These are phyloP conservation scores for Myotis planiceps DNA, from an alignment of 2,797 vertebrate species.

Conservation along the genomic window DNA sequence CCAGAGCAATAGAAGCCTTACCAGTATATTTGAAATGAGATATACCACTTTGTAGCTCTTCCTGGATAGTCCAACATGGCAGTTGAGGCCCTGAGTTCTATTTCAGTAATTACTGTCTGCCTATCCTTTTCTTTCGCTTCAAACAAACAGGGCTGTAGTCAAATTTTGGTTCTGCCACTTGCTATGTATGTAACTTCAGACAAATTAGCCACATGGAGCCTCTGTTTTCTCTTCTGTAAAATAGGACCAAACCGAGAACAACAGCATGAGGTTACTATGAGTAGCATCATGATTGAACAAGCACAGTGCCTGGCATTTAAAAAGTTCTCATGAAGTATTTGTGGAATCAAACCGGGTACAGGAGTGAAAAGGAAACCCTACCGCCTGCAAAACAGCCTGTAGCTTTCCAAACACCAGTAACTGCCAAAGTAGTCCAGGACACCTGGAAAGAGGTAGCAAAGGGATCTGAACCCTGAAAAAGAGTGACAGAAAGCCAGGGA, in stretches of 20 bases:
- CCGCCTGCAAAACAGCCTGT: constrained; percentile 65
- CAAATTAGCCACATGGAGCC: background rate
- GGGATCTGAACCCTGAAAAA: constrained; percentile 75
- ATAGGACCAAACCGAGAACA: background rate
- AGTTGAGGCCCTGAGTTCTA: background rate
- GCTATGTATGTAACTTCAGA: background rate
- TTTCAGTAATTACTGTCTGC: background rate
- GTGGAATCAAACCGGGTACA: constrained; percentile 70
- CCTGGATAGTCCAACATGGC: background rate
- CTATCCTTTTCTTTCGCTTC: background rate
- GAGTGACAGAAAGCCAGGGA: constrained; percentile 78
- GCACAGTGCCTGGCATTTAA: constrained; percentile 26
- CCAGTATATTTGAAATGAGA: background rate
- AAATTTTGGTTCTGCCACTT: background rate
- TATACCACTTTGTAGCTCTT: background rate
- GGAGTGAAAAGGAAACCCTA: constrained; percentile 69
- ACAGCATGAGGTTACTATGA: background rate
- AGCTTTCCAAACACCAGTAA: constrained; percentile 64
- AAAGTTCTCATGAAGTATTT: constrained; percentile 59
- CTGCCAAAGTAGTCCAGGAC: constrained; percentile 69
- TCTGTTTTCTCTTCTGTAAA: constrained; percentile 13
- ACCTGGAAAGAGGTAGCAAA: constrained; percentile 82
- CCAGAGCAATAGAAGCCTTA: background rate
- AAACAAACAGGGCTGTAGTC: background rate
- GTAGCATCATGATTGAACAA: background rate